Base-by-base conservation (phyloP, 2,888 invertebrate genomes). In the Cecidostiba fungosa region DNA sequence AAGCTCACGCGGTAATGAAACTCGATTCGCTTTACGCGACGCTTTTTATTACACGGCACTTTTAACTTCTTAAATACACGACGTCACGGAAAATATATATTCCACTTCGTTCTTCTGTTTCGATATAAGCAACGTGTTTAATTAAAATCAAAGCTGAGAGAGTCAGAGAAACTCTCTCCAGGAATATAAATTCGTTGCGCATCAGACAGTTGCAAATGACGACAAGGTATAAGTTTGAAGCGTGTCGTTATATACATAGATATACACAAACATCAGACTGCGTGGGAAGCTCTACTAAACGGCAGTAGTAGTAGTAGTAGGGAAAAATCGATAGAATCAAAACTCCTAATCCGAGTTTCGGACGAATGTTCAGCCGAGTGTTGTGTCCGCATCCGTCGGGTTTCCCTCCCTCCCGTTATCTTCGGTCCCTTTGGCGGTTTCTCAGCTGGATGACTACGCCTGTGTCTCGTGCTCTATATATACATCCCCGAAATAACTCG, bases 21-120 rank as follows among this genome's bases (percentile, higher is more conserved):
- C 76, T 82, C 76, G 26, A 69, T 69, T n/a, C 32, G 62, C 43
- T 43, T 47, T 59, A n/a, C 66, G 43, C 47, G 23, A 39, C 47
- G 23, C 23, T 26, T 83, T 83, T 83, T 70, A 83, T 77, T 36
- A 3, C 72, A 72, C 76, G 83, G 72, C 39, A 83, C 83, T 83
- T 72, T 72, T 72, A 83, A 59, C 72, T 77, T 77, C 77, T 83
- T 77, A n/a, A n/a, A n/a, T n/a, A 43, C 5, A 36, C 36, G 5
- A 36, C 36, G 3, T 36, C 36, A 5, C 12, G 12, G 3, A 12
- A 43, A 43, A 12, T 12, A 43, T 43, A 43, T 10, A 12, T 43
- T 43, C 10, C 12, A 12, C 3, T 43, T 43, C 43, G 43, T 32
- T 32, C 32, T 32, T 32, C 32, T 19, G 19, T 47, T 14, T 14